Evolutionary conservation across 2,797 vertebrate species (phyloP).

Genomic region (Uromys caudimaculatus): DNA sequence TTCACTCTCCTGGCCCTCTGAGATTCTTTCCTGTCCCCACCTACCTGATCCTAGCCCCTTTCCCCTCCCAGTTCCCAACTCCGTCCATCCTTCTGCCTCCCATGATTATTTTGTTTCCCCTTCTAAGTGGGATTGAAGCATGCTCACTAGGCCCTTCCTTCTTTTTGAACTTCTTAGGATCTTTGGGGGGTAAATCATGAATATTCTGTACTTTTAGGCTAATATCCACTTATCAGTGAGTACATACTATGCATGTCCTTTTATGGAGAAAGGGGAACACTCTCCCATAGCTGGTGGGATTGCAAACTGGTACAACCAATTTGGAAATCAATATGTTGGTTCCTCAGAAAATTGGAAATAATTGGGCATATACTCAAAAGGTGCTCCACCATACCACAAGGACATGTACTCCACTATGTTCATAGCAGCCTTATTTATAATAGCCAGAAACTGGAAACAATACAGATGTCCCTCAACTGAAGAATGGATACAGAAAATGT

Average conservation of each 20-base stretch:
- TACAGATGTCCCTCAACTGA: not conserved
- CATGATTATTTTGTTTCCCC: not conserved
- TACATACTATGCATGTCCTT: not conserved
- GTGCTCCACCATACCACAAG: not conserved
- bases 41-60: not conserved
- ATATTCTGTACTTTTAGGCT: not conserved
- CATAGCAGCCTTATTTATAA: not conserved
- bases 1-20: not conserved
- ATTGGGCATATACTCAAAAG: not conserved
- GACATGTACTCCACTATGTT: not conserved
- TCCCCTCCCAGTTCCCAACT: too few relatives aligned
- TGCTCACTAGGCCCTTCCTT: not conserved
- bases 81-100: not conserved
- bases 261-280: not conserved
- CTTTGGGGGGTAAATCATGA: not conserved
- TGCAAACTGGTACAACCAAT: not conserved
- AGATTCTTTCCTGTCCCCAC: not conserved
- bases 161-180: not conserved
- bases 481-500: not conserved
- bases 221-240: not conserved
- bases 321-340: not conserved
- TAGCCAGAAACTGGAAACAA: not conserved
- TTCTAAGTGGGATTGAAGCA: not conserved
- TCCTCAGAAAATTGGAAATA: not conserved
- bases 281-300: not conserved